Evolutionary conservation across 2,113 vertebrate species (phyloP).

Genomic region (Toxostoma redivivum): DNA sequence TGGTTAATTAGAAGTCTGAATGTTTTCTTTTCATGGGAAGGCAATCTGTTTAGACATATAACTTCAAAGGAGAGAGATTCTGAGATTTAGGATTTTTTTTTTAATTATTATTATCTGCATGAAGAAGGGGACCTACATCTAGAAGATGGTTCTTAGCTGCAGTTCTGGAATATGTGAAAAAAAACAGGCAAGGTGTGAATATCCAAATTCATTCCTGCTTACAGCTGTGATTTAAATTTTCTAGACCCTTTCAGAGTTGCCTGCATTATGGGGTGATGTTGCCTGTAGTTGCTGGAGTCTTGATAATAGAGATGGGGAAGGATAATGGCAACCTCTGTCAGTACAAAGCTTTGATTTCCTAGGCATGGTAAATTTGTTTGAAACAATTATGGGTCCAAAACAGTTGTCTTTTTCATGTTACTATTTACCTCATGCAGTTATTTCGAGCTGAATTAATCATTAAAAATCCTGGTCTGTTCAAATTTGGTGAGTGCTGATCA

Average conservation of each 20-base stretch:
- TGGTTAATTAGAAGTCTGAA: not conserved
- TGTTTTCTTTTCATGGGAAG: not conserved
- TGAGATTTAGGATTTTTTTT: not conserved
- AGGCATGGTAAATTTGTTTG: not conserved
- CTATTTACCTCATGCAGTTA: not conserved
- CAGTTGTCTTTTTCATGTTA: not conserved
- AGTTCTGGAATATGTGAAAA: not conserved
- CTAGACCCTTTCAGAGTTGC: not conserved
- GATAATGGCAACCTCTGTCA: not conserved
- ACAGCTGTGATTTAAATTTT: not conserved
- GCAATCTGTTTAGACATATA: not conserved
- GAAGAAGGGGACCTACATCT: not conserved
- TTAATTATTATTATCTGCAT: not conserved
- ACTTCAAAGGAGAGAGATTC: not conserved
- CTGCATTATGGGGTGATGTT: not conserved
- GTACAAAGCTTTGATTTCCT: not conserved
- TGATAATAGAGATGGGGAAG: not conserved
- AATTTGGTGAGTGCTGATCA: not conserved
- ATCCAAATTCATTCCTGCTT: not conserved
- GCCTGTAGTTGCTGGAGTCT: not conserved
- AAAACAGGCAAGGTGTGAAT: not conserved
- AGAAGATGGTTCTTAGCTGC: not conserved
- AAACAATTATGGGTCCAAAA: not conserved
- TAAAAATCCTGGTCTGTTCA: not conserved
- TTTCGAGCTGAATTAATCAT: not conserved